Evolutionary conservation across 2,113 vertebrate species (phyloP), one percentile per base, ranked within the genome.

Genomic region (Phycodurus eques): DNA sequence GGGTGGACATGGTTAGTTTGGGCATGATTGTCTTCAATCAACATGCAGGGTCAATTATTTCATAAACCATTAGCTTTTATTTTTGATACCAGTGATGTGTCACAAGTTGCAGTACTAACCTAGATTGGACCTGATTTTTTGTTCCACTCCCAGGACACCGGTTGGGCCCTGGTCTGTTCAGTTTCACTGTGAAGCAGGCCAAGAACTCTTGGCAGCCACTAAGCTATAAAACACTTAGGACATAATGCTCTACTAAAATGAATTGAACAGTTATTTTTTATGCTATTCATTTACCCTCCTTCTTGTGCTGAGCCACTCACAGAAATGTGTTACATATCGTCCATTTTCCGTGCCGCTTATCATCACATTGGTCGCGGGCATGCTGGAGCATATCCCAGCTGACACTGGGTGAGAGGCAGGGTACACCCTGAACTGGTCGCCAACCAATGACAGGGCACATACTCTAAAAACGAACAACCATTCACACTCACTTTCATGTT

Each of bases 81-180:
- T 80, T 13, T 20, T 67, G 68, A 72, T 78, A 79, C 79, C 31
- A 63, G 43, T 78, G 77, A 70, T 80, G 75, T 76, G 82, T 76
- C 77, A 47, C 70, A 74, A 80, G 83, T 74, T 56, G 72, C 83
- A 85, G 85, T 89, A 70, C 85, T 90, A 88, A 90, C 88, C 79
- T 87, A 88, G 88, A 91, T 88, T 87, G 80, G 83, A 88, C 68
- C 79, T 86, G 88, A 92, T 87, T 85, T 80, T 85, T 79, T 78
- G 77, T 81, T 83, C 80, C 84, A 78, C 83, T 89, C 89, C 81
- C 85, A 77, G 79, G 80, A 75, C 27, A 75, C 83, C 79, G 39
- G 83, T 80, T 71, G 82, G 81, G 85, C 68, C 31, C 22, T 68
- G 83, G 89, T 89, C 87, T 89, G 87, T 80, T 89, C 82, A 73